Evolutionary conservation across 2,113 vertebrate species (phyloP).

Genomic region (Tylochromis polylepis): DNA sequence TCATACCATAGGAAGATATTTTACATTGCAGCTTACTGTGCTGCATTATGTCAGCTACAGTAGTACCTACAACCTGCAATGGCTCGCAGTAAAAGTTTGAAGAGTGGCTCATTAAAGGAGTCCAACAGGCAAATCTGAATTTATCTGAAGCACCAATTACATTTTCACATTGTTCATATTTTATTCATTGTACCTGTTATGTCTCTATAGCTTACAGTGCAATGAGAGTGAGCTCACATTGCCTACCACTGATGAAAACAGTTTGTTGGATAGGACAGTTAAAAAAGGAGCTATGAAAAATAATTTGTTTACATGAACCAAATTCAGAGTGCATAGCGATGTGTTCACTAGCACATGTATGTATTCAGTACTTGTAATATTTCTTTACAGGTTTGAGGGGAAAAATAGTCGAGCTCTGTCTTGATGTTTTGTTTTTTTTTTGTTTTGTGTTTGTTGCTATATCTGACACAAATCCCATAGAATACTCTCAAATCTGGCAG

Average conservation of each 20-base stretch:
- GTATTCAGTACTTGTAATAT: neutral
- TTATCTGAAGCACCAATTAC: neutral
- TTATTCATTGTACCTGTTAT: neutral
- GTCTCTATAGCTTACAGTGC: neutral
- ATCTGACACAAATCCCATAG: neutral
- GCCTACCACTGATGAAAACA: neutral
- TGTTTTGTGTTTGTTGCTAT: neutral
- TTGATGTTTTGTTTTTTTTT: neutral
- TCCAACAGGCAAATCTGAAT: neutral
- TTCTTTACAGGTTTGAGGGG: neutral
- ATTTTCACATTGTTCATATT: neutral
- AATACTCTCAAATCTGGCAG: neutral
- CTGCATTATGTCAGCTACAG: neutral
- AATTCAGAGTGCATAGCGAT: neutral
- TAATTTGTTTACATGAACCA: neutral
- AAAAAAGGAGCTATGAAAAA: neutral
- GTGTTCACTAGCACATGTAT: neutral
- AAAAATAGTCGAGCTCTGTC: neutral
- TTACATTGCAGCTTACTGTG: neutral
- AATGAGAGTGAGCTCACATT: neutral
- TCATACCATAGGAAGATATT: neutral
- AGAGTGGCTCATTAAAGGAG: neutral
- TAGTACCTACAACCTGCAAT: neutral
- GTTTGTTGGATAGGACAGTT: neutral
- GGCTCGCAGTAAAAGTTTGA: neutral